Conservation (phyloP, 1,140 invertebrate species). For the Plectrocnemia conspersa region DNA sequence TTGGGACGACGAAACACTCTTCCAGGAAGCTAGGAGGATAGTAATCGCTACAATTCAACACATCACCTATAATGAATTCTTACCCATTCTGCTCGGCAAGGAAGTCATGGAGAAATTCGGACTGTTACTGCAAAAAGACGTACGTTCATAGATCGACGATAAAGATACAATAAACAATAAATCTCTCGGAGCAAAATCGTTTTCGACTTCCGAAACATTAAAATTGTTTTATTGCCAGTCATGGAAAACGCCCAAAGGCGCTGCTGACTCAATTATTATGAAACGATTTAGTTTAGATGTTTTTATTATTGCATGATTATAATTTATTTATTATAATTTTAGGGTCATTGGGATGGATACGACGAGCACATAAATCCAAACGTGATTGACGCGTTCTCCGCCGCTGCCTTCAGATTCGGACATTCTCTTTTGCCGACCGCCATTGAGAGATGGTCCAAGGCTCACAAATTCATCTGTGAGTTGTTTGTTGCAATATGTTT, state of each 20-base stretch:
- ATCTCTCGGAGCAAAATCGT: background rate
- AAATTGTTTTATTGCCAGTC: conserved; percentile 8
- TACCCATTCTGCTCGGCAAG: conserved; percentile 89
- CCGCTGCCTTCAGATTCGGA: conserved; percentile 86
- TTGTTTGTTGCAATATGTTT: background rate
- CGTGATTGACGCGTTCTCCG: conserved; percentile 80
- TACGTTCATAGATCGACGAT: conserved; percentile 36
- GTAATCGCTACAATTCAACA: conserved; percentile 88
- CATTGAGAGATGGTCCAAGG: conserved; percentile 88
- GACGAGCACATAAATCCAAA: conserved; percentile 78
- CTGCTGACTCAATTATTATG: background rate
- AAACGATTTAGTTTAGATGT: background rate
- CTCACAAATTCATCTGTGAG: conserved; percentile 85
- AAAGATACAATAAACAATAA: background rate
- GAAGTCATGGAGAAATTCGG: conserved; percentile 91
- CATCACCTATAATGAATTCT: conserved; percentile 90
- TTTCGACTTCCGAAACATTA: background rate
- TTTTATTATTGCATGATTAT: conserved; percentile 8
- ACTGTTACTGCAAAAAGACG: conserved; percentile 74
- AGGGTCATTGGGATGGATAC: conserved; percentile 88
- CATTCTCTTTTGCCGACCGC: conserved; percentile 84
- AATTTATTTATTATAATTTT: conserved; percentile 35
- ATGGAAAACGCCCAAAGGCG: conserved; percentile 2
- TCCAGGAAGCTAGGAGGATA: conserved; percentile 86
- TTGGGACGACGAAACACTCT: conserved; percentile 92